Evolutionary conservation across 2,888 invertebrate species (phyloP).

Genomic region (Lysandra coridon): DNA sequence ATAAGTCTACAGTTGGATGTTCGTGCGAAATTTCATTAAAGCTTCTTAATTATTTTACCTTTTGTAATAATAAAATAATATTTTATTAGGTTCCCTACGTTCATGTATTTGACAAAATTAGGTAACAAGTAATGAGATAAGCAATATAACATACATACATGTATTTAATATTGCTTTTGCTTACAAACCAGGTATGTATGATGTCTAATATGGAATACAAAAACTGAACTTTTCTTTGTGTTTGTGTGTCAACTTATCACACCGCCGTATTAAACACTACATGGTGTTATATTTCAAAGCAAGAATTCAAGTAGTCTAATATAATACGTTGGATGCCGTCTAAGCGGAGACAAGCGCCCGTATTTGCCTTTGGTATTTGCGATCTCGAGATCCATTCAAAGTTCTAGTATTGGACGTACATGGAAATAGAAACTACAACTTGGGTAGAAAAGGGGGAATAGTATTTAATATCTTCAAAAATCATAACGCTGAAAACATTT

Average conservation of each 20-base stretch:
- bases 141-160: no score
- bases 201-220: no score
- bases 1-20: no score
- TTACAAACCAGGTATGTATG: no score
- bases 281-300: not conserved
- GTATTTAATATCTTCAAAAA: not conserved
- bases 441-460: not conserved
- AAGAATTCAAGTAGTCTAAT: not conserved
- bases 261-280: not conserved
- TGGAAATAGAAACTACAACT: not conserved
- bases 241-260: no score
- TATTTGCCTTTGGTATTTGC: slow-evolving; percentile 22
- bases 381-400: slow-evolving; percentile 1
- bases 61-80: not conserved
- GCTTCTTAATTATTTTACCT: not conserved
- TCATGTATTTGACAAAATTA: no score
- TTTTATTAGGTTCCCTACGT: no score
- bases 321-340: not conserved
- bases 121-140: no score
- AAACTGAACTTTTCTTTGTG: no score
- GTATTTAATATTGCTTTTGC: no score
- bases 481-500: no score
- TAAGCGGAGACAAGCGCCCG: not conserved
- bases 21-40: no score
- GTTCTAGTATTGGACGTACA: not conserved